Conservation (phyloP, 2,113 vertebrate species). For the Paracyprichromis sp. region DNA sequence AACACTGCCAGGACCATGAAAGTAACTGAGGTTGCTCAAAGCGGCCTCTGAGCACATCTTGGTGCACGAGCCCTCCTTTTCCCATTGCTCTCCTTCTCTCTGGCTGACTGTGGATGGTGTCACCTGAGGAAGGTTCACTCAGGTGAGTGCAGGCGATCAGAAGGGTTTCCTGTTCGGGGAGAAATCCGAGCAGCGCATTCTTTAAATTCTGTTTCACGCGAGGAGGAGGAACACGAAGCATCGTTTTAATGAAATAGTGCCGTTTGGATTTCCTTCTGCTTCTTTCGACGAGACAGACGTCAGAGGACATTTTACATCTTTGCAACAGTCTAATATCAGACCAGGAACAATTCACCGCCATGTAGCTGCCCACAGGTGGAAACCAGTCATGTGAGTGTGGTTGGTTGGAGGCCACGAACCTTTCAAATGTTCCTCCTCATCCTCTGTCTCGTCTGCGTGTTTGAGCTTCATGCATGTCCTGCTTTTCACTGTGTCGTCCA, state of each 20-base stretch:
- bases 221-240: neutral
- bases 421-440: neutral
- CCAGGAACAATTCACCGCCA: neutral
- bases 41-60: neutral
- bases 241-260: neutral
- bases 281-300: neutral
- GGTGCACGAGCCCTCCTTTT: neutral
- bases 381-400: neutral
- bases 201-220: neutral
- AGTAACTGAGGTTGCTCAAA: neutral
- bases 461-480: neutral
- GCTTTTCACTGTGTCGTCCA: neutral
- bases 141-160: no score
- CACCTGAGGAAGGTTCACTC: neutral
- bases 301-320: neutral
- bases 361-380: neutral
- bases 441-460: neutral
- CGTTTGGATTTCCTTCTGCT: neutral
- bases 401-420: neutral
- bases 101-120: neutral
- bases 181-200: neutral
- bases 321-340: neutral
- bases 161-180: neutral
- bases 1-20: neutral
- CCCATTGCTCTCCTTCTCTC: neutral